Percentiles rank a stretch among this genome's conserved stretches.
These are phyloP conservation scores for Cabera pusaria DNA, from an alignment of 2,888 invertebrate species.

Conservation along the genomic window DNA sequence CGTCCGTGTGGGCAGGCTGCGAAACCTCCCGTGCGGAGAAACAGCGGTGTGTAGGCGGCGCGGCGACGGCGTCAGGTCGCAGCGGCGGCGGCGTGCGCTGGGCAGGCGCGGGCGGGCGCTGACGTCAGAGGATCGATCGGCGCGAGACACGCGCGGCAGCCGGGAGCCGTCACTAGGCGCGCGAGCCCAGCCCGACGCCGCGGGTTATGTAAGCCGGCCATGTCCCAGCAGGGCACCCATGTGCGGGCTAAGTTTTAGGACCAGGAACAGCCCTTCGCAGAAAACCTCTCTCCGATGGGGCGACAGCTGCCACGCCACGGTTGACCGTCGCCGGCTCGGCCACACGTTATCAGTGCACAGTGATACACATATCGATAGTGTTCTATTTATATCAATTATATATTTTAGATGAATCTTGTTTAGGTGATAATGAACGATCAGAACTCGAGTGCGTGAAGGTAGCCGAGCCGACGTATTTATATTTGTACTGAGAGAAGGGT, in stretches of 20 bases:
- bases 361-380: slow-evolving; percentile 27
- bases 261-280: slow-evolving; percentile 98
- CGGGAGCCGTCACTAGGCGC: slow-evolving; percentile 49
- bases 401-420: slow-evolving; percentile 47
- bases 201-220: slow-evolving; percentile 63
- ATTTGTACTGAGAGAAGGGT: slow-evolving; percentile 29
- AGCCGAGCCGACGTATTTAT: slow-evolving; percentile 3
- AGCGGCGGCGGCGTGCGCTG: slow-evolving; percentile 47
- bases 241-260: slow-evolving; percentile 97
- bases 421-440: slow-evolving; percentile 35
- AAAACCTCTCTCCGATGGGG: slow-evolving; percentile 98
- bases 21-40: not conserved
- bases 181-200: too few species aligned
- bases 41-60: slow-evolving; percentile 36
- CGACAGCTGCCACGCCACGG: slow-evolving; percentile 88
- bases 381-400: slow-evolving; percentile 41
- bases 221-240: slow-evolving; percentile 84
- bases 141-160: slow-evolving; percentile 37
- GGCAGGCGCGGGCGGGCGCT: slow-evolving; percentile 42
- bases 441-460: slow-evolving; percentile 25
- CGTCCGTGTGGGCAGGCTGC: slow-evolving; percentile 1
- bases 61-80: not conserved
- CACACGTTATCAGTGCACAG: slow-evolving; percentile 28
- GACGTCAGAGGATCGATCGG: slow-evolving; percentile 76
- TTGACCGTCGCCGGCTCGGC: slow-evolving; percentile 24